Base-by-base conservation (phyloP, 2,888 invertebrate genomes). In the Punctoribates punctum region DNA sequence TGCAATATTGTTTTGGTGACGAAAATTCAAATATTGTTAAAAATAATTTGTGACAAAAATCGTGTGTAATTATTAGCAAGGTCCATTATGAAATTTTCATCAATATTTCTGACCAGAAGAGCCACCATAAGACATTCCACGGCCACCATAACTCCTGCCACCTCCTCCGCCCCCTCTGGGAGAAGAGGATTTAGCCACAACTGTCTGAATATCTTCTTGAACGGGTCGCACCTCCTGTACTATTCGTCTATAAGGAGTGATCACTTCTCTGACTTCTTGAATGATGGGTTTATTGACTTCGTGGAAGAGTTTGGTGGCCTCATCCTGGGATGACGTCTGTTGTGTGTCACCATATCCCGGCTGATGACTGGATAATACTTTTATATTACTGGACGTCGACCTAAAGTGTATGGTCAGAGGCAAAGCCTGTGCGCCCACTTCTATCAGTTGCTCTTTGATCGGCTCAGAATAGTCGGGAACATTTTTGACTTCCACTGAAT, bases 391-490 rank as follows among this genome's bases (percentile, higher is more conserved):
- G 38, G 72, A 72, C 1, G 46, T 23, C 1, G 72, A 72, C 42
- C 25, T 38, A 23, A 72, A 46, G 15, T 38, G 38, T 2, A 72
- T 9, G 15, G 42, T 72, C 1, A 72, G 11, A 2, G 72, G 42
- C 13, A 48, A 11, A 17, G 17, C 1, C 11, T 65, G 34, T 11
- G 75, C 67, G 29, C 67, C 75, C 6, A 75, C 75, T n/a, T 75
- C 75, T n/a, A 75, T 51, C 42, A 75, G 38, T 54, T 75, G 70
- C 29, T 42, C 67, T 11, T n/a, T 11, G 20, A 75, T 46, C 13
- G 75, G 75, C n/a, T 75, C 70, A 6, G 60, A 25, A 6, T 25
- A 23, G 25, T 25, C 60, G 5, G 6, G 8, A n/a, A 75, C 34
- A 20, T 70, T 46, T 8, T 46, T 23, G 23, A 70, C 46, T 34